Evolutionary conservation across 1,140 invertebrate genomes (phyloP).

Genomic region (Nasonia longicornis): DNA sequence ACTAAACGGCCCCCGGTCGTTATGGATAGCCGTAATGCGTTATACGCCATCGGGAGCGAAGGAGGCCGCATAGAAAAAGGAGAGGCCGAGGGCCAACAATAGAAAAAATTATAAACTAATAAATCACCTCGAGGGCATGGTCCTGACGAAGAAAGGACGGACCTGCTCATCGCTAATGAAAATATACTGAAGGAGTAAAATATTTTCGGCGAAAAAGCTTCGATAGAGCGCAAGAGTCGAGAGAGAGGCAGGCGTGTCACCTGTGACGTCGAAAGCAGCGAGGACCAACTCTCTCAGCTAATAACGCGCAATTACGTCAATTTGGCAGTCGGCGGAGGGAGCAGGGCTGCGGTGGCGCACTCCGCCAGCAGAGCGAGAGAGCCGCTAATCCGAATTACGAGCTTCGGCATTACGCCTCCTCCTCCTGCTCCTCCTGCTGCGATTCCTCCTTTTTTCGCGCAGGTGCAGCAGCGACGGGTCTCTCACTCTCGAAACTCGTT

Average conservation of each 20-base stretch:
- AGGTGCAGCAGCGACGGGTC: not conserved
- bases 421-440: not conserved
- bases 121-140: not conserved
- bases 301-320: slow-evolving; percentile 53
- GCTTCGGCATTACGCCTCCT: slow-evolving; percentile 32
- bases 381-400: slow-evolving; percentile 39
- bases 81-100: not conserved
- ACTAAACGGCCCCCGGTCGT: slow-evolving; percentile 19
- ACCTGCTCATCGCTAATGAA: not conserved
- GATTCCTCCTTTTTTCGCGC: not conserved
- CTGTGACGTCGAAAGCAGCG: slow-evolving; percentile 49
- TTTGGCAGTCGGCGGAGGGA: slow-evolving; percentile 36
- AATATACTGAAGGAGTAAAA: not conserved
- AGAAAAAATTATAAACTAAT: slow-evolving; percentile 7
- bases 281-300: slow-evolving; percentile 36
- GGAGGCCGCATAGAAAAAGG: too few relatives aligned
- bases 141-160: not conserved
- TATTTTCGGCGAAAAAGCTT: not conserved
- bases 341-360: not conserved
- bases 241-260: slow-evolving; percentile 38
- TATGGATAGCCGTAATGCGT: slow-evolving; percentile 9
- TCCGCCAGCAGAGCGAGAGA: not conserved
- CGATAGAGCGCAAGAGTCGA: slow-evolving; percentile 4
- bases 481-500: slow-evolving; percentile 8
- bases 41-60: not conserved